Conservation (phyloP, 2,888 invertebrate genomes). For the Dysmachus trigonus region DNA sequence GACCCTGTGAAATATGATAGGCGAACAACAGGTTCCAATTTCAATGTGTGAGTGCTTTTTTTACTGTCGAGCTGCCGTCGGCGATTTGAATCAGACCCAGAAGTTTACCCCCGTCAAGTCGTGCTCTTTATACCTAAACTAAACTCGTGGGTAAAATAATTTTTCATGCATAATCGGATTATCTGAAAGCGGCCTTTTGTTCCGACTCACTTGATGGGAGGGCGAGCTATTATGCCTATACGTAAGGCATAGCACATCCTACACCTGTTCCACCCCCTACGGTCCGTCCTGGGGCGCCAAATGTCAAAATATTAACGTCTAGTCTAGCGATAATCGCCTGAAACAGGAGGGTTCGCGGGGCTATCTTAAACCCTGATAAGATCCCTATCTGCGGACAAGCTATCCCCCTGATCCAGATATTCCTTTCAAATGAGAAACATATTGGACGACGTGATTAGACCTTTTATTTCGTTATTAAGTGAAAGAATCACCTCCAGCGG, state of each 20-base stretch:
- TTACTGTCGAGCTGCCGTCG: slow-evolving; percentile 6
- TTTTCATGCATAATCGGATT: slow-evolving; percentile 42
- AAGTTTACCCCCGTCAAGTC: neutral
- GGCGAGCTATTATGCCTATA: neutral
- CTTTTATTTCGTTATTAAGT: slow-evolving; percentile 53
- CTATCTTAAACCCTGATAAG: slow-evolving; percentile 5
- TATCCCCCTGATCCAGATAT: neutral
- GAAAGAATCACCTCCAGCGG: neutral
- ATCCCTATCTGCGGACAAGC: slow-evolving; percentile 9
- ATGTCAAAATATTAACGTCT: slow-evolving; percentile 35
- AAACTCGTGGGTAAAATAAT: slow-evolving; percentile 8
- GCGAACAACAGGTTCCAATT: slow-evolving; percentile 62
- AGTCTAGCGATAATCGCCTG: neutral
- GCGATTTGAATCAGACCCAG: neutral
- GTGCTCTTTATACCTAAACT: neutral
- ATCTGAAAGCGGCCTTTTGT: neutral
- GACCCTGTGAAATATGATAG: slow-evolving; percentile 56
- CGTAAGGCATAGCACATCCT: too few relatives aligned
- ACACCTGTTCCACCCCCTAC: slow-evolving; percentile 4
- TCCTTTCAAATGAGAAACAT: slow-evolving; percentile 49
- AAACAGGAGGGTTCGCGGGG: neutral
- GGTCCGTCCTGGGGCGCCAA: neutral
- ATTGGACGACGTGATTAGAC: slow-evolving; percentile 54
- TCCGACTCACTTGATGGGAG: neutral
- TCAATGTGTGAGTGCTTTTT: slow-evolving; percentile 60